phyloP scores from a whole-genome alignment of 2,113 vertebrate species.

The Oxyura jamaicensis region DNA sequence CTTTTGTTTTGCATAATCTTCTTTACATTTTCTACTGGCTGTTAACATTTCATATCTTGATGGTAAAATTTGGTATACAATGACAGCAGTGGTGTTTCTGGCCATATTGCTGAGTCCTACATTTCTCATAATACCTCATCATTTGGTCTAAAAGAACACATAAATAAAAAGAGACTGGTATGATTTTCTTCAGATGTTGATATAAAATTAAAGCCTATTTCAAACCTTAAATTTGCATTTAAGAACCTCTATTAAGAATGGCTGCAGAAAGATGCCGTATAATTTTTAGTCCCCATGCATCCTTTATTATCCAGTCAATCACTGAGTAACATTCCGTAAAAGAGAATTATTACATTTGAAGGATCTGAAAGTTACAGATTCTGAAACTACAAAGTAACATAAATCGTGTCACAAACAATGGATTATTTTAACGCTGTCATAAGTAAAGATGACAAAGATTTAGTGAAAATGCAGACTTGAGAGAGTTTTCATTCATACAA shows the following conservation, averaged over 20 bases:
- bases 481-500: neutral
- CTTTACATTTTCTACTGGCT: neutral
- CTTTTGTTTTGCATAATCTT: neutral
- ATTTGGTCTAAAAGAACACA: neutral
- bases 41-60: neutral
- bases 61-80: neutral
- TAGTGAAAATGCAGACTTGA: neutral
- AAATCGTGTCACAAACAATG: neutral
- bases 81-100: neutral
- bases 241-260: no score
- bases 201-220: neutral
- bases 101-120: neutral
- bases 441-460: neutral
- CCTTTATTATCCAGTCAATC: neutral
- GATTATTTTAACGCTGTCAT: neutral
- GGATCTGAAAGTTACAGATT: neutral
- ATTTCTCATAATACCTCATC: neutral
- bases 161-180: rapidly evolving
- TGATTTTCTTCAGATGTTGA: neutral
- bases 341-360: neutral
- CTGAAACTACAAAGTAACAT: neutral
- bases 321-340: neutral
- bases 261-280: neutral
- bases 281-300: neutral
- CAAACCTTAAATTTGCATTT: no score